Conservation (phyloP, 2,113 vertebrate species). For the Danio rerio region GRCz12tu NC_133198.1:39766501-39767000, state of each 20-base stretch:
- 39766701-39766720: constrained; percentile 79
- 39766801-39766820: constrained; percentile 86
- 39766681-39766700: constrained; percentile 84
- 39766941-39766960: constrained; percentile 84
- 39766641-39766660: constrained; percentile 58
- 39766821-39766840: constrained; percentile 86
- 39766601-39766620: constrained; percentile 67
- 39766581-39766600: constrained; percentile 66
- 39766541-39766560: constrained; percentile 62
- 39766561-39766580: constrained; percentile 60
- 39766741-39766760: constrained; percentile 22
- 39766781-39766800: constrained; percentile 63
- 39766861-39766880: constrained; percentile 89
- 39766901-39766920: constrained; percentile 92
- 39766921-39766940: constrained; percentile 87
- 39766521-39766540: constrained; percentile 67
- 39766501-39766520: constrained; percentile 70
- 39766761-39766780: constrained; percentile 47
- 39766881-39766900: constrained; percentile 86
- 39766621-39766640: constrained; percentile 72
- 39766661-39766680: constrained; percentile 87
- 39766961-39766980: constrained; percentile 85
- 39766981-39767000: constrained; percentile 86
- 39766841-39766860: constrained; percentile 89
- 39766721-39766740: constrained; percentile 73